Evolutionary conservation across 1,140 invertebrate genomes (phyloP), one percentile per base, ranked within the genome.

Genomic region (Archivesica marissinica): DNA sequence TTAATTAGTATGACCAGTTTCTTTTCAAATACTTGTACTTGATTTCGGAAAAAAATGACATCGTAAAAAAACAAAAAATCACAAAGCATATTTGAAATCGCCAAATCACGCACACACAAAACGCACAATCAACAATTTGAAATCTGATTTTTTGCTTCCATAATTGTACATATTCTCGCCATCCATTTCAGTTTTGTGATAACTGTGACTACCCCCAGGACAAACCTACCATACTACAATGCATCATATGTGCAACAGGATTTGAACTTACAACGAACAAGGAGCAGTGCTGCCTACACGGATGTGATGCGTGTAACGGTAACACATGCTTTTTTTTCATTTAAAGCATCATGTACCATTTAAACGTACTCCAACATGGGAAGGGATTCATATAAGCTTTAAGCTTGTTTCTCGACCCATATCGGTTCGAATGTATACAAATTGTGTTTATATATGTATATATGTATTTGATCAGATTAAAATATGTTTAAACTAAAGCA

Each of bases 221-320:
- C 20, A 6, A 13, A 9, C 23, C 38, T 7, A 44, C 11, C 20
- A 25, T 23, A 3, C 0, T 70, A 9, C 35, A 47, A 7, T 70
- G 66, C 30, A 47, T 23, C 25, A n/a, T 3, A n/a, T 70, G 66
- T 47, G 66, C 39, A 11, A 47, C 23, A 23, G 28, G n/a, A 1
- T 72, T 30, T 33, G 0, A 28, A 11, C 13, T 1, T 0, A 72
- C 68, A 7, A 47, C 39, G 13, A 20, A 72, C 23, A 0, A 17
- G 4, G 1, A 25, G 2, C 68, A 72, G 2, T 72, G 68, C 28
- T 72, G 68, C 33, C 68, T 25, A 0, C 2, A 30, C 4, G 68
- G 68, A 20, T 72, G 68, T 17, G 25, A 72, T 17, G n/a, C 30
- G 3, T 72, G 68, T 30, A 20, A 72, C 9, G 38, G 66, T 70